Base-by-base conservation (phyloP, 2,888 invertebrate species). In the Pycnomerus fuliginosus region DNA sequence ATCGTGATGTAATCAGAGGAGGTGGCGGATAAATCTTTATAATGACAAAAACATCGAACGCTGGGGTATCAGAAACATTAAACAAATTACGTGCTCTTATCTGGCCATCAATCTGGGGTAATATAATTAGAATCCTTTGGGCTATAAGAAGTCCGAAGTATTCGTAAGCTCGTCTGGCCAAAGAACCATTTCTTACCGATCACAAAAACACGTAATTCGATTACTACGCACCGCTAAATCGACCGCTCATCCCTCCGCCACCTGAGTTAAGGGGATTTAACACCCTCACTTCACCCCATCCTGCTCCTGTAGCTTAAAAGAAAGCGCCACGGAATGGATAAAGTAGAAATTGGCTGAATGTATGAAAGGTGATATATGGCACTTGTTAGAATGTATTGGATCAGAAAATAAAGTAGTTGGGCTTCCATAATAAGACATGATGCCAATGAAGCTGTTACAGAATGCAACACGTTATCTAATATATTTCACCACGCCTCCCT, bases 151-250 rank as follows among this genome's bases (percentile, higher is more conserved):
- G 53, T 53, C 52, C 41, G 45, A 42, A 47, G 53, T 45, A 50
- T 50, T 48, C 48, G 40, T 44, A 46, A 53, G 47, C 53, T 54
- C 50, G 53, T 52, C 54, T 49, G 41, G 39, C 44, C 49, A 44
- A 46, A 54, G 51, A 53, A 42, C 47, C 52, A 50, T 51, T 51
- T 52, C 52, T 56, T 56, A 48, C 53, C 53, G 53, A 57, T 57
- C 55, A 57, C 53, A 55, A 55, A 55, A 57, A 55, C 57, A 53
- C 53, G 57, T 57, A 57, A 57, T 55, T 57, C 55, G 57, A 57
- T 57, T 57, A 52, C 53, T 40, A 53, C 57, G 53, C 57, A 43
- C 55, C 53, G 48, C 55, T 53, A 49, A 41, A 52, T 48, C 46
- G 43, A 48, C 48, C 46, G 34, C 44, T 30, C 31, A 24, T 40